Base-by-base conservation (phyloP, 1,140 invertebrate genomes). In the Pogonomyrmex barbatus region DNA sequence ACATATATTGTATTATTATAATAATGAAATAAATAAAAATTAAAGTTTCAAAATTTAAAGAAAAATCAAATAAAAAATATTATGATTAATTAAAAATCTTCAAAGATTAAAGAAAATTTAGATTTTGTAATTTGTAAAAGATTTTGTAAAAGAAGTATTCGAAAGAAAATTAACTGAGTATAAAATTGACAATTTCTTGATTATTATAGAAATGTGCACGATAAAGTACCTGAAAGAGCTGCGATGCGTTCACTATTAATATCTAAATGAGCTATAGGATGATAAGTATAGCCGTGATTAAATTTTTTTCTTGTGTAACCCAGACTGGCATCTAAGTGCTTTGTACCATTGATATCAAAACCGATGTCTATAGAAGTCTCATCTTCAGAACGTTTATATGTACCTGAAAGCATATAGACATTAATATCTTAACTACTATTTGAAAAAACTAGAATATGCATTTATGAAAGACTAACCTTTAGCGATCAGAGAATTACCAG, bases 311-410 rank as follows among this genome's bases (percentile, higher is more conserved):
- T 94, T 45, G 94, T 89, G 93, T 96, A 93, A 92, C 96, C 93
- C 92, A 96, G 33, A 92, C 94, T 91, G 90, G 96, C 96, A 90
- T 97, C 96, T 50, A 97, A 95, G 91, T 97, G 96, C 88, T 97
- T 97, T 33, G 96, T 95, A 0, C 96, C 96, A 89, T 97, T 96
- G 42, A 97, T 96, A 90, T 97, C 96, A 1, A 97, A 92, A 10
- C 96, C 96, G 1, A 97, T 95, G 71, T 97, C 95, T n/a, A 97
- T 91, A 52, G 96, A 96, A 77, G 96, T 96, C 87, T 97, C 96
- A 84, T 96, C 94, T 0, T 96, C 96, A 8, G 96, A 95, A 91
- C 97, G 97, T 85, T 96, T 96, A 70, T 97, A 97, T 45, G 96
- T 96, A 0, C 96, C 97, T 93, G 93, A 92, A 90, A 91, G 75